phyloP scores from a whole-genome alignment of 1,140 invertebrate species.

The Drosophila truncata region DNA sequence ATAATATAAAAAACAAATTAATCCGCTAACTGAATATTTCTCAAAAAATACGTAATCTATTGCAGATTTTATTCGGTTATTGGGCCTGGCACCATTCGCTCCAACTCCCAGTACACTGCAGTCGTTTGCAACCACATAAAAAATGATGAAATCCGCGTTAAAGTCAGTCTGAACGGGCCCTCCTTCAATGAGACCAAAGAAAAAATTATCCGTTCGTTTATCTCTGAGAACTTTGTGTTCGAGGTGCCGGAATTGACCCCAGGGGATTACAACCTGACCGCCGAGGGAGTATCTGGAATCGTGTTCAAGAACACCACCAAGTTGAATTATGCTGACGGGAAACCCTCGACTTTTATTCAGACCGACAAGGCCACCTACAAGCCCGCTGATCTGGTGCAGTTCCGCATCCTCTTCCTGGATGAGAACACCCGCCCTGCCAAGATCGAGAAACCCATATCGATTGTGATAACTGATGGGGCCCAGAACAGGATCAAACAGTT shows the following conservation, averaged over 20 bases:
- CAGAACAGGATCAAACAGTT: slow-evolving; percentile 90
- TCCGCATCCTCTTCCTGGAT: slow-evolving; percentile 93
- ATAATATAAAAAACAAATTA: too few relatives aligned
- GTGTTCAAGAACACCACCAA: slow-evolving; percentile 91
- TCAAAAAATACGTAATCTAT: slow-evolving; percentile 36
- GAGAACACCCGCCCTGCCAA: slow-evolving; percentile 89
- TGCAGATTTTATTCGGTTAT: slow-evolving; percentile 91
- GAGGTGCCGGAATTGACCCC: slow-evolving; percentile 89
- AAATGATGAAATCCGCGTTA: slow-evolving; percentile 88
- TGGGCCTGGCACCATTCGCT: slow-evolving; percentile 92
- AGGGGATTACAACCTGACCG: slow-evolving; percentile 92
- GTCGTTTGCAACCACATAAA: slow-evolving; percentile 89
- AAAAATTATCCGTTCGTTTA: slow-evolving; percentile 89
- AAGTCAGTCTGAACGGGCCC: slow-evolving; percentile 90
- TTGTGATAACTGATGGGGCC: slow-evolving; percentile 62
- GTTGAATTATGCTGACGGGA: slow-evolving; percentile 92
- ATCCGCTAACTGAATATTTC: too few relatives aligned
- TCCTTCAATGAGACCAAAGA: slow-evolving; percentile 90
- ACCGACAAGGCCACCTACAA: slow-evolving; percentile 98
- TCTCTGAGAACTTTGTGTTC: slow-evolving; percentile 89
- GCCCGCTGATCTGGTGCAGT: slow-evolving; percentile 93
- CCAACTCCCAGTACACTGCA: slow-evolving; percentile 93
- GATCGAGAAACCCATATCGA: slow-evolving; percentile 61
- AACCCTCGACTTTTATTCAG: slow-evolving; percentile 96
- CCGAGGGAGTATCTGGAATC: slow-evolving; percentile 90